Evolutionary conservation across 2,113 vertebrate species (phyloP), one percentile per base, ranked within the genome.

Genomic region (Garra rufa): DNA sequence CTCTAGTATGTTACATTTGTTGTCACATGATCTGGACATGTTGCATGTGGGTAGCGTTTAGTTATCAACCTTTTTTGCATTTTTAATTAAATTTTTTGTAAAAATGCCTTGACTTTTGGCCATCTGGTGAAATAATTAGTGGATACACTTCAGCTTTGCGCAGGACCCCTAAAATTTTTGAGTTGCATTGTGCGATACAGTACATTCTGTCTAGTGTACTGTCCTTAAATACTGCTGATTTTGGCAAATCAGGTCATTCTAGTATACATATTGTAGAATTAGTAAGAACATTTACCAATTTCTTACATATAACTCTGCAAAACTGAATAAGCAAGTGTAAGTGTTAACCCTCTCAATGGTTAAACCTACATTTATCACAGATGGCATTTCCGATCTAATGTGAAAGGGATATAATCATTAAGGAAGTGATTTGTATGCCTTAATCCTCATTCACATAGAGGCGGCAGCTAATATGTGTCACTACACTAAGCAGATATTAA

Each of bases 401-500:
- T 67, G 43, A 67, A 79, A 80, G 41, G 43, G 41, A 63, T 80
- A 28, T 63, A 67, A 67, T 67, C 26, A 48, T 8, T 48, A 67
- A 80, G 59, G 43, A 67, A 80, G 59, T 80, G 0, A 50, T 80
- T 34, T 80, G 78, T 67, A 67, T 65, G 59, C 43, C 55, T 80
- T 48, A 80, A 48, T 67, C 77, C 43, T 80, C 61, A 30, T 65
- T 46, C 5, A 59, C 76, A 78, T 43, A 26, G 76, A 78, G 59
- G 59, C 24, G 8, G 24, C 78, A 80, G 28, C 26, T 30, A 65
- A 67, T 80, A 80, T 34, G 78, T 67, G 78, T 55, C 63, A 70
- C 63, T 82, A 55, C 65, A 52, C 80, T 50, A 69, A 38, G 80
- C 80, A 52, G 65, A 41, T 50, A 82, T 82, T 52, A 82, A 82